Conservation (phyloP, 2,797 vertebrate genomes). For the Acanthornis magna region DNA sequence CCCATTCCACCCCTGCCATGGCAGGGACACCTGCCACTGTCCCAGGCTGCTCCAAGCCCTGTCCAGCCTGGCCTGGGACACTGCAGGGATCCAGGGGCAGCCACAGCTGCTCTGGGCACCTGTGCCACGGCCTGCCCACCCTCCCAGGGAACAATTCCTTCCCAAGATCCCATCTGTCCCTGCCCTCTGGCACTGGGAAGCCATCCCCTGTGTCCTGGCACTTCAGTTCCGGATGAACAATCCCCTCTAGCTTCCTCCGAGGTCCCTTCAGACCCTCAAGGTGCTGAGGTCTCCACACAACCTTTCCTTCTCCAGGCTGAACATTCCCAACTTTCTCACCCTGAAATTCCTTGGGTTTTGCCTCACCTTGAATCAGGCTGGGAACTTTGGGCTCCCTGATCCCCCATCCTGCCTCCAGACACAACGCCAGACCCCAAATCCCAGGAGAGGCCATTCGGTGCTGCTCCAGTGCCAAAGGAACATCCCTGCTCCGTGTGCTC, state of each 20-base stretch:
- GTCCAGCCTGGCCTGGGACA: not conserved
- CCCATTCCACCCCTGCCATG: not conserved
- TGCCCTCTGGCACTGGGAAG: not conserved
- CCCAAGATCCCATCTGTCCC: rapidly evolving
- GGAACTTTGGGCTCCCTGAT: too few relatives aligned
- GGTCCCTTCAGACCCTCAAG: not conserved
- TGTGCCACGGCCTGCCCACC: too few relatives aligned
- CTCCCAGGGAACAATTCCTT: not conserved
- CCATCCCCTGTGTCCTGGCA: not conserved
- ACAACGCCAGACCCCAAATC: not conserved
- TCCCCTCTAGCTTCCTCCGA: not conserved
- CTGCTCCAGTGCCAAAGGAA: not conserved
- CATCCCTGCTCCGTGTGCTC: not conserved
- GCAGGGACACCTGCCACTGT: not conserved
- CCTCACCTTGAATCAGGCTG: too few relatives aligned
- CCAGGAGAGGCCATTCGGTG: not conserved
- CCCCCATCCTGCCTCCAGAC: not conserved
- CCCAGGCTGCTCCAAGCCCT: not conserved
- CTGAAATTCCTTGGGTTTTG: not conserved
- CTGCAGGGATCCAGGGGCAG: not conserved
- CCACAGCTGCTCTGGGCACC: not conserved
- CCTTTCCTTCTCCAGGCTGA: not conserved
- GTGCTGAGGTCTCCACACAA: not conserved
- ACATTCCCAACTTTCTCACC: not conserved
- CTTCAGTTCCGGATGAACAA: not conserved